Evolutionary conservation across 2,797 vertebrate species (phyloP).

Genomic region (Siniperca obscura): DNA sequence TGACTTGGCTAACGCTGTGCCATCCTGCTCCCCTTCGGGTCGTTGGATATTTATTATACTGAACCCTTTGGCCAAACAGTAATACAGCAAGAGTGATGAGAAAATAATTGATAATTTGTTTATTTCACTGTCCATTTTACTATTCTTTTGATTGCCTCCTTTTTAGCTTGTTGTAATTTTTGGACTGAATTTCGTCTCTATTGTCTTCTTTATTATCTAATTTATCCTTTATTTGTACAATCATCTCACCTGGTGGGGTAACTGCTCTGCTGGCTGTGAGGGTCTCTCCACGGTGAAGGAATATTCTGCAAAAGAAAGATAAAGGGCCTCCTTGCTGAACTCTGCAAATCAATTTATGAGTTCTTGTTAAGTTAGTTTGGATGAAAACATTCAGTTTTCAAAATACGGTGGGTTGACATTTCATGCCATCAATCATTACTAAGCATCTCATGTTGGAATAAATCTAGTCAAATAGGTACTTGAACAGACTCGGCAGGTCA

Average conservation of each 20-base stretch:
- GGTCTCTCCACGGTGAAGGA: constrained; percentile 59
- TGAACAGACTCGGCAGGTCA: not conserved
- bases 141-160: too few species aligned
- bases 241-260: constrained; percentile 64
- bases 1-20: not conserved
- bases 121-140: too few species aligned
- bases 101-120: not conserved
- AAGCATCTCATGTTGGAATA: not conserved
- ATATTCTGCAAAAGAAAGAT: constrained; percentile 68
- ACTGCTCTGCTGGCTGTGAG: constrained; percentile 54
- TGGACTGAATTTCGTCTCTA: not conserved
- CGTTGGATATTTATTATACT: not conserved
- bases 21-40: not conserved
- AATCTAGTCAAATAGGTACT: not conserved
- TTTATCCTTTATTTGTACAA: not conserved
- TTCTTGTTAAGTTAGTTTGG: not conserved
- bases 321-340: not conserved
- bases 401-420: not conserved
- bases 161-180: not conserved
- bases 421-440: not conserved
- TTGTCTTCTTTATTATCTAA: not conserved
- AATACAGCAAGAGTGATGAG: not conserved
- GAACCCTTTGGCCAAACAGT: not conserved
- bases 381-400: not conserved
- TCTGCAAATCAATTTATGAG: not conserved